These are phyloP conservation scores for Morphnarchus princeps DNA, from an alignment of 2,113 vertebrate species.

Conservation along the genomic window DNA sequence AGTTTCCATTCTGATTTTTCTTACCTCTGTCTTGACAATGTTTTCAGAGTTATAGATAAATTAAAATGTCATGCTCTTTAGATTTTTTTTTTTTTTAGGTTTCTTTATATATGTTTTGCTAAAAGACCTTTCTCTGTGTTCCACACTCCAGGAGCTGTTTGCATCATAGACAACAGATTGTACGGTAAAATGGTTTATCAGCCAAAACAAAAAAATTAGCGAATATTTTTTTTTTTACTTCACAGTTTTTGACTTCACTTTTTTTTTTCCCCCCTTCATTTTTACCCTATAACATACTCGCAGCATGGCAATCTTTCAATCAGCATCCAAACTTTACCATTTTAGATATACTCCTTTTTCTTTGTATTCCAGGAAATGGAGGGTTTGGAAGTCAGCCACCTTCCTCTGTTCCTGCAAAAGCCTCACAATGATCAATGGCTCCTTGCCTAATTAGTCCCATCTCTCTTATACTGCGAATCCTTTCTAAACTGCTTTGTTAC, in stretches of 20 bases:
- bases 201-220: background rate
- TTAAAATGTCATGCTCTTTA: background rate
- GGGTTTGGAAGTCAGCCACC: constrained; percentile 35
- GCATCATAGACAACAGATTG: background rate
- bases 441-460: constrained; percentile 55
- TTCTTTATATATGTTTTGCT: background rate
- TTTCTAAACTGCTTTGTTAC: constrained; percentile 37
- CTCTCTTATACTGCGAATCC: background rate
- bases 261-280: background rate
- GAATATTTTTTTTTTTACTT: background rate
- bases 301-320: background rate
- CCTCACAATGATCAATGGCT: constrained; percentile 45
- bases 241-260: background rate
- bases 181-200: background rate
- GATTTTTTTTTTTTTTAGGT: background rate
- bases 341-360: constrained; percentile 17
- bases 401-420: constrained; percentile 36
- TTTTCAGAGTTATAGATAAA: background rate
- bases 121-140: background rate
- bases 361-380: constrained; percentile 41
- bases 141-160: background rate
- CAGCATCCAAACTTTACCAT: background rate
- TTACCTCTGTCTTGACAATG: background rate
- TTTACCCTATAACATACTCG: background rate
- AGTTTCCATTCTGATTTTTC: background rate